Evolutionary conservation across 2,888 invertebrate species (phyloP).

Genomic region (Dioctria linearis): DNA sequence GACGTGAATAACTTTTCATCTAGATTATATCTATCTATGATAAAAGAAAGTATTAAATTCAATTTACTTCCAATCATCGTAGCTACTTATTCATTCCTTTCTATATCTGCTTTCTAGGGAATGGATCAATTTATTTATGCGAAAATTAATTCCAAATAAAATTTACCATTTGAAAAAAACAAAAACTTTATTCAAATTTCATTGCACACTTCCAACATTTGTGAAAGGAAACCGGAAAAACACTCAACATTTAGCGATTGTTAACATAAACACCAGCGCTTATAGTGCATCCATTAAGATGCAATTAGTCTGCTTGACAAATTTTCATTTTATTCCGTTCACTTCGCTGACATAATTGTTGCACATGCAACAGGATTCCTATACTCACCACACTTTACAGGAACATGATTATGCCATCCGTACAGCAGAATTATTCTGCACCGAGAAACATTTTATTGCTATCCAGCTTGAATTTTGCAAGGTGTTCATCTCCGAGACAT

Average conservation of each 20-base stretch:
- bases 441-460: slow-evolving; percentile 32
- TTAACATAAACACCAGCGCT: background rate
- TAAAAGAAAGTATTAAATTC: too few relatives aligned
- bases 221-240: slow-evolving; percentile 12
- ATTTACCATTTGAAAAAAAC: too few relatives aligned
- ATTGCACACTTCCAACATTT: background rate
- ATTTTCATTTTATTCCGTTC: slow-evolving; percentile 29
- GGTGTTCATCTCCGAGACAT: slow-evolving; percentile 40
- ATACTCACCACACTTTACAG: background rate
- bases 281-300: background rate
- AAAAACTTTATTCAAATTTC: too few relatives aligned
- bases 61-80: too few relatives aligned
- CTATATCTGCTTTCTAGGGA: too few relatives aligned
- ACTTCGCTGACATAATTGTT: slow-evolving; percentile 1
- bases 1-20: too few relatives aligned
- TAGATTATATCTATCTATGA: too few relatives aligned
- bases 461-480: slow-evolving; percentile 19
- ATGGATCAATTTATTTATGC: too few relatives aligned
- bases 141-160: too few relatives aligned
- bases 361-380: background rate
- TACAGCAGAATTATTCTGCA: background rate
- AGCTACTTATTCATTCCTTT: too few relatives aligned
- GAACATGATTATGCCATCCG: background rate
- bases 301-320: slow-evolving; percentile 34
- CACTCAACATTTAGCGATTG: background rate